Evolutionary conservation across 2,888 invertebrate species (phyloP), one percentile per base, ranked within the genome.

Genomic region (Thecocarcelia acutangulata): DNA sequence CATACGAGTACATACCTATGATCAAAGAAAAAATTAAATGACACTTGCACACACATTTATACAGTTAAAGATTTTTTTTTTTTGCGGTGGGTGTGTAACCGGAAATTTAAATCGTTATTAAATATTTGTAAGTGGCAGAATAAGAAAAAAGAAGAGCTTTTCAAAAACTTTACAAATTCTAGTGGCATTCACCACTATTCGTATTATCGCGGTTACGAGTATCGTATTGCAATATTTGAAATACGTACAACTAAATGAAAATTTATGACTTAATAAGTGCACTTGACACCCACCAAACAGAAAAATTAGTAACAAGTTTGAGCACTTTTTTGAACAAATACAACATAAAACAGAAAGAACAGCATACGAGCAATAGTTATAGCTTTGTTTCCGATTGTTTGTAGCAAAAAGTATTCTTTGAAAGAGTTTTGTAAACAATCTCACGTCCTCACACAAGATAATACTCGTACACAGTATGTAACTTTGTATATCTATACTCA

Each of bases 211-310:
- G 17, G n/a, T n/a, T 17, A 21, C 40, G 15, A 15, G 33, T 33
- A 40, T 58, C 40, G 40, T 17, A 61, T 28, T 40, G 42, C 19
- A 52, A 19, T 46, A 19, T 44, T n/a, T 44, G 13, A 37, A 40
- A 17, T 15, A 56, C 9, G 21, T 37, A 58, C 3, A 66, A 44
- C 13, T 46, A 58, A 64, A 64, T 78, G 50, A 28, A 78, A 69
- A 82, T 82, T 82, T 74, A 82, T 74, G 52, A 52, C 52, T 54
- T 78, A 69, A 82, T 78, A 78, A 74, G 69, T 78, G 82, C 74
- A 78, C 69, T 82, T 82, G 82, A 77, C 82, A 78, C 52, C 70
- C 82, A 78, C 52, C 70, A 33, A 80, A 74, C 52, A 56, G 46
- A 56, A 70, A 24, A 12, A 54, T 17, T n/a, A 48, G 48, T 21